Evolutionary conservation across 2,797 vertebrate species (phyloP), one percentile per base, ranked within the genome.

Genomic region (Momotus momota): DNA sequence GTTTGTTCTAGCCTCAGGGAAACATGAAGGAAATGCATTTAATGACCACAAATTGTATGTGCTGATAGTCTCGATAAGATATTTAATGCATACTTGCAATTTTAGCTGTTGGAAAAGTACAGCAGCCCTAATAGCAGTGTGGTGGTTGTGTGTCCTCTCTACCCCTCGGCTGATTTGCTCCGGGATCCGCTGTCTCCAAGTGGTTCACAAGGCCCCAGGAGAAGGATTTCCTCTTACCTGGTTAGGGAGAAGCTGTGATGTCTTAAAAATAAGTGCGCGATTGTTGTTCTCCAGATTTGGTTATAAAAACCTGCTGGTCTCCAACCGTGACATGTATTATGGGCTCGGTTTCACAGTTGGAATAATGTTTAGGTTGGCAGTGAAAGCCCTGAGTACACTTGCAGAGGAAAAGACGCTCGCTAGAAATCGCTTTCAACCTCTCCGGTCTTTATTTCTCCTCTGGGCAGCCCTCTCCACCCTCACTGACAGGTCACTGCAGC

Each of bases 1-100:
- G 88, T 88, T 97, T 94, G 90, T 75, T 95, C 88, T 92, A 55
- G 93, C 95, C 95, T 94, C 26, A 2, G 96, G 96, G 93, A 96
- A 96, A 66, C 94, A 87, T 92, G 87, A 93, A 97, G 88, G 79
- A 83, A 91, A 92, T 65, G 79, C 90, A 66, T 88, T 92, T 95
- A 92, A 93, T 93, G 93, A 86, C 92, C 87, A 26, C 61, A 72
- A 94, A 95, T 69, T 81, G 90, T 58, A 75, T 64, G 90, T 86
- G 86, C 82, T 94, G 92, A 91, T 92, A 71, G 86, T 83, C 79
- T 88, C 96, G 88, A 78, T 86, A 85, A 96, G 84, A 89, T 85
- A 71, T 89, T 95, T 95, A 93, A 89, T 93, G 90, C 45, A 6
- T 61, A 31, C 70, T 82, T 77, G 64, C 20, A 46, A 60, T 88